phyloP scores from a whole-genome alignment of 2,797 vertebrate genomes.

The Pogoniulus pusillus region DNA sequence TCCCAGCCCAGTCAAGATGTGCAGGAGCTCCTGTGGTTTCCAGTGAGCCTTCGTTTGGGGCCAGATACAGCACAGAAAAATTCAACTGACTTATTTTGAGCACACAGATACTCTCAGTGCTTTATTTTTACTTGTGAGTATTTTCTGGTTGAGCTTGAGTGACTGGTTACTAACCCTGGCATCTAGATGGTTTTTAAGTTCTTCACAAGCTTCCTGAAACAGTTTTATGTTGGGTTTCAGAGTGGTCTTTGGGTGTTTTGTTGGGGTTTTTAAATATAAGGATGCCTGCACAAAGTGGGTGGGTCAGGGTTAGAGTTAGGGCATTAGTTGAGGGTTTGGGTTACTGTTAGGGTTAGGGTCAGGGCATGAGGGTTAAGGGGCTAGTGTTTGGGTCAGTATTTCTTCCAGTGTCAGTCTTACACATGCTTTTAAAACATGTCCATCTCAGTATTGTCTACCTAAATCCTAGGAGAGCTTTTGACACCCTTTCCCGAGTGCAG shows the following conservation, averaged over 20 bases:
- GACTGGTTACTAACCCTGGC: neutral
- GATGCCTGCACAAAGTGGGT: neutral
- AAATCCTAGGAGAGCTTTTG: too few relatives aligned
- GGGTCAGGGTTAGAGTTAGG: too few relatives aligned
- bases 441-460: neutral
- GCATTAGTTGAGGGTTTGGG: too few relatives aligned
- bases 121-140: conserved; percentile 6
- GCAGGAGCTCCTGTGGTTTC: conserved; percentile 7
- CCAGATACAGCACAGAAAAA: neutral
- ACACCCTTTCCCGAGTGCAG: neutral
- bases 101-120: rapidly evolving
- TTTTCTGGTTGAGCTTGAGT: neutral
- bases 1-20: neutral
- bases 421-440: neutral
- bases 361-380: too few relatives aligned
- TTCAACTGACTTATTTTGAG: neutral
- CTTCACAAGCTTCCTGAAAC: neutral
- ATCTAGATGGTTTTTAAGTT: neutral
- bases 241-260: neutral
- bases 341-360: too few relatives aligned
- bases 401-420: neutral
- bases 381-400: neutral
- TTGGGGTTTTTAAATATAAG: neutral
- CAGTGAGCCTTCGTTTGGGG: neutral
- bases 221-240: neutral